Base-by-base conservation (phyloP, 2,113 vertebrate species). In the Phyllostomus hastatus region DNA sequence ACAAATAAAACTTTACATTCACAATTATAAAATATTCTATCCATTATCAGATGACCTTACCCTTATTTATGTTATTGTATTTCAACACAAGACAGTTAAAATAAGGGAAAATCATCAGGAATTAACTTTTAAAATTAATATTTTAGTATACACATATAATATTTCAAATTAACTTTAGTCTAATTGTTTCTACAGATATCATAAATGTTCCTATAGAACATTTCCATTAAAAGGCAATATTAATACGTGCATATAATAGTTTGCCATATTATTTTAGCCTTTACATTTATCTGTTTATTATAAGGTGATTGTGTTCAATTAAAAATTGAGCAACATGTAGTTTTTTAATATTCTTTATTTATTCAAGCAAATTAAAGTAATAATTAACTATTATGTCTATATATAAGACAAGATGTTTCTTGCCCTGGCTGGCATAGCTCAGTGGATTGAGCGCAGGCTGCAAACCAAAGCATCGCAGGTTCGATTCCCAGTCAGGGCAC, bases 341-440 rank as follows among this genome's bases (percentile, higher is more conserved):
- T 10, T 54, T 54, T 79, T 93, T 11, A 92, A 61, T 83, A 89
- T 9, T 88, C 2, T 81, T 95, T 86, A 80, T 90, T 95, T 95
- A 46, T 64, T 16, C 61, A 35, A 19, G 33, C 11, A 92, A 38
- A 84, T 78, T 93, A 41, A 95, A 96, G 31, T 70, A 43, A 57
- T 81, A 76, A 95, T 94, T 94, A 46, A 35, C 83, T 94, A 78
- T 38, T 72, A 70, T 79, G 41, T 43, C 78, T 93, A 91, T 35
- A 70, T 91, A 59, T 14, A 95, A 94, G 66, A 83, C 20, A 92
- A 66, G 31, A 95, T 72, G 38, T 4, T 41, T 41, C 38, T 41
- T 41, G 38, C 38, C 38, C 38, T 41, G 38, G 38, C 38, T 41
- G 38, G 38, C 38, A 41, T 41, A 41, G 38, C 38, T 41, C 38